Percentiles rank a stretch among this genome's conserved stretches.
These are phyloP conservation scores for Protobothrops mucrosquamatus DNA, from an alignment of 2,113 vertebrate genomes.

Conservation along the genomic window DNA sequence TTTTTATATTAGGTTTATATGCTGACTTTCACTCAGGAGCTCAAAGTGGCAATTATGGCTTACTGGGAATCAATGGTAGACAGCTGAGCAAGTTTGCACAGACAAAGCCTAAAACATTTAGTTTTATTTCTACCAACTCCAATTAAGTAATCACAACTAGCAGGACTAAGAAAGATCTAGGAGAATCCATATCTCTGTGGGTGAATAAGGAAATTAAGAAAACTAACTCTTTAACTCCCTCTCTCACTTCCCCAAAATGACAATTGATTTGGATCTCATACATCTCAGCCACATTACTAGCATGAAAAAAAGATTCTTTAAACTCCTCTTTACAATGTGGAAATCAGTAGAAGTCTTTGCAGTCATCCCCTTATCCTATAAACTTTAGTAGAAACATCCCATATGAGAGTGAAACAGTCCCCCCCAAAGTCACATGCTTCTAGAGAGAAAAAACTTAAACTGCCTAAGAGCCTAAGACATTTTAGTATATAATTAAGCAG, in stretches of 20 bases:
- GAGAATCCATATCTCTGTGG: neutral
- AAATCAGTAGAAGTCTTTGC: neutral
- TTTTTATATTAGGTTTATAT: neutral
- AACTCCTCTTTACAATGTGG: neutral
- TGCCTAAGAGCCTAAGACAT: neutral
- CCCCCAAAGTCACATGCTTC: neutral
- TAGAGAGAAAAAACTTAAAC: neutral
- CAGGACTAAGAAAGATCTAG: neutral
- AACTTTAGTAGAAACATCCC: neutral
- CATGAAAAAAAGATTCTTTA: neutral
- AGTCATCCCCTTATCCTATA: neutral
- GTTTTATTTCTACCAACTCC: neutral
- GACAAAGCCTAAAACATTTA: neutral
- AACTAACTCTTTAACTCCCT: neutral
- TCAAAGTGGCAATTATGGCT: neutral
- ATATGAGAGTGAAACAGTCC: neutral
- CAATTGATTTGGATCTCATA: neutral
- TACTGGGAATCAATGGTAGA: neutral
- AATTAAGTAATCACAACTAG: neutral
- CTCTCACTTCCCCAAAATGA: neutral
- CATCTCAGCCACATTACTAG: neutral
- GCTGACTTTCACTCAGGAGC: neutral
- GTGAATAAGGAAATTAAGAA: neutral
- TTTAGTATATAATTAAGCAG: neutral
- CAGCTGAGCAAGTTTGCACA: neutral